These are phyloP conservation scores for Dicrostonyx torquatus DNA, from an alignment of 2,797 vertebrate genomes.

Conservation along the genomic window DNA sequence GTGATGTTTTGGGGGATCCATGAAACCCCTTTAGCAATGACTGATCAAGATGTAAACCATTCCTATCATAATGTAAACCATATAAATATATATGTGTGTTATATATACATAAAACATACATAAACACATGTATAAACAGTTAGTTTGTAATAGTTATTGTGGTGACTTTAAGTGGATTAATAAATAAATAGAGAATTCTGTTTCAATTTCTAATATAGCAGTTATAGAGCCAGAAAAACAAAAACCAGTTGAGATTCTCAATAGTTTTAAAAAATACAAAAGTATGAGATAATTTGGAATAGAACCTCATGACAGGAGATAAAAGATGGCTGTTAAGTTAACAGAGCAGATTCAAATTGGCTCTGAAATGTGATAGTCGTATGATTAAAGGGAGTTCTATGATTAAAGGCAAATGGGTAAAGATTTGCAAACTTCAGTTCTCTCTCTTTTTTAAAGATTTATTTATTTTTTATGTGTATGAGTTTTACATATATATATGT, in stretches of 20 bases:
- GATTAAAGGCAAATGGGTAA: background rate
- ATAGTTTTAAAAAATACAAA: constrained; percentile 1
- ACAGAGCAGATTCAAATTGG: background rate
- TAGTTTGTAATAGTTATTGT: background rate
- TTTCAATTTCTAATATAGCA: constrained; percentile 31
- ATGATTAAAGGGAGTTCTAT: background rate
- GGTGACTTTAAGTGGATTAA: constrained; percentile 37
- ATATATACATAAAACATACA: too few species aligned
- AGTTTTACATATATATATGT: background rate
- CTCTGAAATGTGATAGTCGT: constrained; percentile 27
- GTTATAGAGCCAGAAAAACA: background rate
- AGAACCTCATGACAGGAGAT: background rate
- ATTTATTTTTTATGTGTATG: background rate
- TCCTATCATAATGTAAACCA: background rate
- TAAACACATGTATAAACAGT: too few species aligned
- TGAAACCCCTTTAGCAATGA: background rate
- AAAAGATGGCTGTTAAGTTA: background rate
- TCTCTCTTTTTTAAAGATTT: background rate
- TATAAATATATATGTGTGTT: background rate
- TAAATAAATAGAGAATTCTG: constrained; percentile 22
- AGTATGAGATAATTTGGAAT: background rate
- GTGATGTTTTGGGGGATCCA: background rate
- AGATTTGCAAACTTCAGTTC: background rate
- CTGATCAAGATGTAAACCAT: background rate
- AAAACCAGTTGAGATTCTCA: background rate